Evolutionary conservation across 2,113 vertebrate species (phyloP).

Genomic region (Guaruba guarouba): DNA sequence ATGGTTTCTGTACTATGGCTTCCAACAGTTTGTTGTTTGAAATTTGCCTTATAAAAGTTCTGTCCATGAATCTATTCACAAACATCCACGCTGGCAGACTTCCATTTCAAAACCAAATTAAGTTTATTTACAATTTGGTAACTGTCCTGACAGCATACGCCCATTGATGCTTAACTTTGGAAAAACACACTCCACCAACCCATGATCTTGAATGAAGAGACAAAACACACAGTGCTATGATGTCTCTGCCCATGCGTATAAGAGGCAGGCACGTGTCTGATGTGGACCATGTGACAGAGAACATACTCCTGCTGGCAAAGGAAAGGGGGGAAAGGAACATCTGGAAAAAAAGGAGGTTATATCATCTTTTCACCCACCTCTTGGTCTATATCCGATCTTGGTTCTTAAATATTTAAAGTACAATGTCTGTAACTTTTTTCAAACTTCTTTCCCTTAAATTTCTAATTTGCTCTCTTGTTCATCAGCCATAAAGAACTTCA

Average conservation of each 20-base stretch:
- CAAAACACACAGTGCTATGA: background rate
- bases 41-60: background rate
- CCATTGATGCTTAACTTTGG: background rate
- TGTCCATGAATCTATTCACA: background rate
- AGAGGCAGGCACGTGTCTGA: background rate
- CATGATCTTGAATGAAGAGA: background rate
- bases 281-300: background rate
- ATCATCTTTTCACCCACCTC: background rate
- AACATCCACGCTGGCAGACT: background rate
- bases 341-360: background rate
- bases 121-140: background rate
- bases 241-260: accelerated
- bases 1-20: background rate
- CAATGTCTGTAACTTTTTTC: background rate
- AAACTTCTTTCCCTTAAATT: background rate
- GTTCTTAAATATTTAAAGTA: background rate
- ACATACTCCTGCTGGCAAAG: background rate
- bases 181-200: background rate
- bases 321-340: background rate
- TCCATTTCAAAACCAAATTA: background rate
- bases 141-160: background rate
- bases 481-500: background rate
- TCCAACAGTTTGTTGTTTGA: background rate
- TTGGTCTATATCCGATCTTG: background rate
- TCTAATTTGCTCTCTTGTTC: background rate